Evolutionary conservation across 2,113 vertebrate species (phyloP).

Genomic region (Spea bombifrons): DNA sequence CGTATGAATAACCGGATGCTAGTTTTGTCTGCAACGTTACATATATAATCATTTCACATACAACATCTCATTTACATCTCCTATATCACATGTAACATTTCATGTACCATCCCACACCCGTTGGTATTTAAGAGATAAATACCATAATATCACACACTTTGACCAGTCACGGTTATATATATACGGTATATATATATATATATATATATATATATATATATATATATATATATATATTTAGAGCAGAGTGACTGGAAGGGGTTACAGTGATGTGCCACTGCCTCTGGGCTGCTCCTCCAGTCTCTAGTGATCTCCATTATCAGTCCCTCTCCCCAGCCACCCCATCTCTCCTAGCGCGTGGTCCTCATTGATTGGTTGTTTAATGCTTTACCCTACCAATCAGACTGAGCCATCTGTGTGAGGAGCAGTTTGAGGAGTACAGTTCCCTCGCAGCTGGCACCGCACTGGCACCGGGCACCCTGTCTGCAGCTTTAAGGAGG

Average conservation of each 20-base stretch:
- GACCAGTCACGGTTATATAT: no score
- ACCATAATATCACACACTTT: no score
- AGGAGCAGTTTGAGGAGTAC: slow-evolving; percentile 24
- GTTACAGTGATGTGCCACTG: background rate
- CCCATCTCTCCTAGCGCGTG: slow-evolving; percentile 58
- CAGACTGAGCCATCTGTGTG: slow-evolving; percentile 69
- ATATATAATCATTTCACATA: background rate
- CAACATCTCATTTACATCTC: background rate
- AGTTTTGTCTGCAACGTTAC: no score
- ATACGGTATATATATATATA: background rate
- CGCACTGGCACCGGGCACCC: background rate
- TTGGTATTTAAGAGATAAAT: no score
- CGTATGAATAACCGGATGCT: no score
- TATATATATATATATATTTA: slow-evolving; percentile 1
- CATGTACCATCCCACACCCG: no score
- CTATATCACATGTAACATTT: background rate
- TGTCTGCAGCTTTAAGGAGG: background rate
- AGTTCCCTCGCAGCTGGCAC: background rate
- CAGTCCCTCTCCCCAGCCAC: background rate
- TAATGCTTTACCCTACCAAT: slow-evolving; percentile 58
- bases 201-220: slow-evolving; percentile 4
- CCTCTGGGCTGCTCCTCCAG: background rate
- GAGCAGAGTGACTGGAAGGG: background rate
- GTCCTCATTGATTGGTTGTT: slow-evolving; percentile 60
- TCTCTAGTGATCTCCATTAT: background rate